Base-by-base conservation (phyloP, 2,888 invertebrate species). In the Heliconius cydno region DNA sequence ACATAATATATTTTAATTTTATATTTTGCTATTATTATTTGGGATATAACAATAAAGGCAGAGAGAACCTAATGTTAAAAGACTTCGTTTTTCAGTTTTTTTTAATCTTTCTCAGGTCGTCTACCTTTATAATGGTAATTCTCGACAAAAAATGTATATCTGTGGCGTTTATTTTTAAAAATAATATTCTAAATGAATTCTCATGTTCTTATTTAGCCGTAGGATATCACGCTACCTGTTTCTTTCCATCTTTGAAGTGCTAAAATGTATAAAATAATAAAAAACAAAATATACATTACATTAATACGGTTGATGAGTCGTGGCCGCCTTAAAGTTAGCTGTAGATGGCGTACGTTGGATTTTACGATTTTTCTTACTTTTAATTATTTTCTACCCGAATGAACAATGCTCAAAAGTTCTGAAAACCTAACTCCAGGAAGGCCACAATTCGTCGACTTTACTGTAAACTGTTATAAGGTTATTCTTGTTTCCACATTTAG, bases 111-210 rank as follows among this genome's bases (percentile, higher is more conserved):
- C 12, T 15, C 46, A 25, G 25, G 25, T 25, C 13, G 12, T 63
- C 10, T 25, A 1, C 3, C 25, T 66, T 28, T 12, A 10, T 65
- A 65, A 25, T 15, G 13, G 7, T 30, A 6, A 19, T 28, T 66
- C 22, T 22, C 22, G 52, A 67, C n/a, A 74, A 34, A 63, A 74
- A 74, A 63, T 63, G 6, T 74, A 74, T 74, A 13, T 38, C 38
- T 15, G 22, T n/a, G 34, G 38, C 25, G 7, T 57, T 57, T 30
- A 72, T 72, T 30, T 38, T 41, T 41, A 22, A 5, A 67, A 68
- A 13, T 25, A 68, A 25, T 41, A 68, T n/a, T 68, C 13, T 34
- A 30, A 66, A 67, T 22, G 10, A 67, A 65, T 28, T 65, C 9
- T 38, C 22, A 38, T 38, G 22, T 68, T 68, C 38, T 34, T 22